Conservation (phyloP, 35 echinoderm and acorn worm species). For the Lytechinus pictus region DNA sequence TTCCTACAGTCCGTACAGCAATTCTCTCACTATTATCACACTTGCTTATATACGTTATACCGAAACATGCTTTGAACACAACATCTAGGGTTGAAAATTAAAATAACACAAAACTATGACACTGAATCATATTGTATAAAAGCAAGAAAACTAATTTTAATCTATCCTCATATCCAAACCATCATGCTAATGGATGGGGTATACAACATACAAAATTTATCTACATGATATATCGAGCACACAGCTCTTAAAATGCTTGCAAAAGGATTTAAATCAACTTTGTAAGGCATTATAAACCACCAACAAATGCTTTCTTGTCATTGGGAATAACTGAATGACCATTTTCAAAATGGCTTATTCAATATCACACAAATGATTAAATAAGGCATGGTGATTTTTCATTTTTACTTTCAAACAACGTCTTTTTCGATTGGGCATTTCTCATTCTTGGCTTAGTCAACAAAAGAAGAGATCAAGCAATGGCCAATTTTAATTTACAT, state of each 20-base stretch:
- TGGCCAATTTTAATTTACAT: no score
- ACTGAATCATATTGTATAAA: not conserved
- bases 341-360: not conserved
- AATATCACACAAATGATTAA: not conserved
- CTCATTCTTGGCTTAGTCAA: no score
- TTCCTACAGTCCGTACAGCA: no score
- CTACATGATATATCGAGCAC: not conserved
- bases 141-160: constrained; percentile 4
- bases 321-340: not conserved
- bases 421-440: not conserved
- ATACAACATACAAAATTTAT: not conserved
- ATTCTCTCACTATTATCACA: no score
- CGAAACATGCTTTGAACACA: no score
- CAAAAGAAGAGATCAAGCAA: no score
- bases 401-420: not conserved
- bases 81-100: no score
- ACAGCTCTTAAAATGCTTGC: not conserved
- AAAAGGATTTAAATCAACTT: not conserved
- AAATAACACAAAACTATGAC: not conserved
- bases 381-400: not conserved
- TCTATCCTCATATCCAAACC: not conserved
- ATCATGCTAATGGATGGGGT: not conserved
- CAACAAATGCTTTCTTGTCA: not conserved
- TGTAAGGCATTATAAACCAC: not conserved
- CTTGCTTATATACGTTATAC: no score